These are phyloP conservation scores for Thera obeliscata DNA, from an alignment of 2,888 invertebrate species.

Conservation along the genomic window DNA sequence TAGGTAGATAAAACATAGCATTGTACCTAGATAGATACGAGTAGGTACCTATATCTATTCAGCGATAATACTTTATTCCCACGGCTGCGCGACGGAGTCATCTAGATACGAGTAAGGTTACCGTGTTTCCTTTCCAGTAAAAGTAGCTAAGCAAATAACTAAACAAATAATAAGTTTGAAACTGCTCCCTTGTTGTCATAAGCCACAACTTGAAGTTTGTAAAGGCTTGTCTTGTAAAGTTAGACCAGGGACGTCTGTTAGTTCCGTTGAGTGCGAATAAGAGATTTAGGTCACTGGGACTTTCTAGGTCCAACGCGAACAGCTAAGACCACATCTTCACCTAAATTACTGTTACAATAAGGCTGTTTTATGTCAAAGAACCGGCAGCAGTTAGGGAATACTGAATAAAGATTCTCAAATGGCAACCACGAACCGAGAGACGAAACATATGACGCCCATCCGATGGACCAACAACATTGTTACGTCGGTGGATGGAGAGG, in stretches of 20 bases:
- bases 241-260: background rate
- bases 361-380: no score
- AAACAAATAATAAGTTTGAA: constrained; percentile 3
- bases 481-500: no score
- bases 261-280: background rate
- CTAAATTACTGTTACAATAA: no score
- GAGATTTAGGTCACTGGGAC: background rate
- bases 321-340: background rate
- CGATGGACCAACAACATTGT: no score
- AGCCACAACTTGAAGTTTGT: constrained; percentile 3
- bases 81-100: background rate
- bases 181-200: background rate
- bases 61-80: no score
- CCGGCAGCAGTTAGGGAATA: no score
- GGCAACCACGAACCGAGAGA: no score
- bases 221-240: background rate
- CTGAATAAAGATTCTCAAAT: no score
- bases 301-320: background rate
- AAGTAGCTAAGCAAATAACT: background rate
- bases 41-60: no score
- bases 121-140: background rate
- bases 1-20: no score
- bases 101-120: background rate
- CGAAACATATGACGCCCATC: no score
- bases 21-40: no score